Evolutionary conservation across 92 coral and sea anemone genomes (phyloP).

Genomic region (Zoanthus gigantus): DNA sequence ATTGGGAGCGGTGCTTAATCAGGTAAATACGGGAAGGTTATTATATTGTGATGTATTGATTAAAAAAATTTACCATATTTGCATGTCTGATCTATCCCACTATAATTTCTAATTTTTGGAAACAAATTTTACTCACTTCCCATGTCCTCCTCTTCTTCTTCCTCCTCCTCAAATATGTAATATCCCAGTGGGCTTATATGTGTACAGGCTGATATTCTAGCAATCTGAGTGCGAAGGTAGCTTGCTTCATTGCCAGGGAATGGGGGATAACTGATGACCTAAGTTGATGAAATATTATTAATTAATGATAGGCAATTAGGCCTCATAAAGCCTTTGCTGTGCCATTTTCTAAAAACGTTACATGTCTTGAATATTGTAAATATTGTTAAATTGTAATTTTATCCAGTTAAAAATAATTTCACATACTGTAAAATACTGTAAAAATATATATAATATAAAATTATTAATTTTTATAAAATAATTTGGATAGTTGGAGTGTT

Average conservation of each 20-base stretch:
- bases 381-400: too few species aligned
- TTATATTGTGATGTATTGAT: too few species aligned
- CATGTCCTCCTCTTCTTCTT: constrained; percentile 96
- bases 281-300: not conserved
- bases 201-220: constrained; percentile 98
- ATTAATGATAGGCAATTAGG: not conserved
- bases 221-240: constrained; percentile 89
- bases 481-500: too few species aligned
- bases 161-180: constrained; percentile 98
- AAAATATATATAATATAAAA: too few species aligned
- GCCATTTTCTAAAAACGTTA: too few species aligned
- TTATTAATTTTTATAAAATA: too few species aligned
- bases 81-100: not conserved
- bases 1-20: too few species aligned
- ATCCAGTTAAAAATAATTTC: too few species aligned
- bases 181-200: constrained; percentile 96
- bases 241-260: constrained; percentile 98
- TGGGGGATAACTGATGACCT: constrained; percentile 99
- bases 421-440: too few species aligned
- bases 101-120: not conserved
- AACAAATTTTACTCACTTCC: constrained; percentile 60
- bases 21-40: too few species aligned
- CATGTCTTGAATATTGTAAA: too few species aligned
- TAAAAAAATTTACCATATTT: not conserved
- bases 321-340: not conserved